These are phyloP conservation scores for Meiosimyza decipiens DNA, from an alignment of 2,888 invertebrate genomes.

Conservation along the genomic window DNA sequence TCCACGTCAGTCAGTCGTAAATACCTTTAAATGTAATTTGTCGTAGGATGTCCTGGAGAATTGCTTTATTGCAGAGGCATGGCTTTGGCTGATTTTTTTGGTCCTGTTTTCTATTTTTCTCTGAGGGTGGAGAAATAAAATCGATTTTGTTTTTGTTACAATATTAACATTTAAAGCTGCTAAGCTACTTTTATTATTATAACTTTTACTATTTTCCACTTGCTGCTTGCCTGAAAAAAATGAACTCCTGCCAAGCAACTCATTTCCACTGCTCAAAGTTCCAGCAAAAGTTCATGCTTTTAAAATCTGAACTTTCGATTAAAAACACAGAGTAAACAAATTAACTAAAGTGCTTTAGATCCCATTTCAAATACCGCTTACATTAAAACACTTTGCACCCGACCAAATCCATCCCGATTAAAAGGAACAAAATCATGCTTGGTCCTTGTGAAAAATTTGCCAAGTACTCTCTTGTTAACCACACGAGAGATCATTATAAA, in stretches of 20 bases:
- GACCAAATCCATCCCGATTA: slow-evolving; percentile 44
- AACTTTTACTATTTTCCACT: too few relatives aligned
- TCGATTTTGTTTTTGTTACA: too few relatives aligned
- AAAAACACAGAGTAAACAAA: slow-evolving; percentile 51
- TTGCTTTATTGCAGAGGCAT: slow-evolving; percentile 18
- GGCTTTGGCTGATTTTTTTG: not conserved
- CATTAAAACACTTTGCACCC: slow-evolving; percentile 46
- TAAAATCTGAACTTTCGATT: slow-evolving; percentile 23
- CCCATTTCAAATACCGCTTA: slow-evolving; percentile 47
- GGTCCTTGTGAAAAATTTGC: slow-evolving; percentile 58
- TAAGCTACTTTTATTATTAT: too few relatives aligned
- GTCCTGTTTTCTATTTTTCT: slow-evolving; percentile 2
- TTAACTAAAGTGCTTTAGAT: slow-evolving; percentile 56
- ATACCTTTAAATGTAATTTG: slow-evolving; percentile 36
- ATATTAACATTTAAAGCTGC: too few relatives aligned
- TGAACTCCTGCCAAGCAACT: not conserved
- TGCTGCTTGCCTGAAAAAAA: too few relatives aligned
- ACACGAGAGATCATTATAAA: slow-evolving; percentile 47
- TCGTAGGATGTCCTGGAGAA: slow-evolving; percentile 16
- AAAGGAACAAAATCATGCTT: slow-evolving; percentile 38
- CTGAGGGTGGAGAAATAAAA: not conserved
- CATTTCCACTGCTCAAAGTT: not conserved
- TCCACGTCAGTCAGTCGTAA: slow-evolving; percentile 24
- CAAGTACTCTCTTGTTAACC: slow-evolving; percentile 52
- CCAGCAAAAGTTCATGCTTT: not conserved